A percentile compares a stretch with the other conserved stretches of the same genome.
phyloP scores from a whole-genome alignment of 2,888 invertebrate genomes.

The Machimus atricapillus region DNA sequence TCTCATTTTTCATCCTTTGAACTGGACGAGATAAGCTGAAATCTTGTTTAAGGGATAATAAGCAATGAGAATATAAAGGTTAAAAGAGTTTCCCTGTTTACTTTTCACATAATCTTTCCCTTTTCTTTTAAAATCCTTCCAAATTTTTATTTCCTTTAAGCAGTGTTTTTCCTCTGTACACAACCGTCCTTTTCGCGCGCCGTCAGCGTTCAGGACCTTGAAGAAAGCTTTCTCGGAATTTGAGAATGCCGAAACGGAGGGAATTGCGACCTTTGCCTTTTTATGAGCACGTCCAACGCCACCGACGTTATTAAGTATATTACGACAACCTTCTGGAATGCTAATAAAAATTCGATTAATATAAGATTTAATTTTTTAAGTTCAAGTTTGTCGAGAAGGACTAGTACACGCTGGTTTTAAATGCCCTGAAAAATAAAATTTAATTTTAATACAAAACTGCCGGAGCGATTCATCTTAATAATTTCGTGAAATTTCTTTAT shows the following conservation, averaged over 20 bases:
- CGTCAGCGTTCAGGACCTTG: background rate
- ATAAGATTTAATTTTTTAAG: background rate
- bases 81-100: constrained; percentile 20
- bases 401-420: background rate
- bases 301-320: background rate
- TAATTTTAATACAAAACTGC: background rate
- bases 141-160: background rate
- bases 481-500: background rate
- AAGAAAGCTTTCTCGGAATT: background rate
- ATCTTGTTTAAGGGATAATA: constrained; percentile 26
- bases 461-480: background rate
- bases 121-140: background rate
- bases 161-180: background rate
- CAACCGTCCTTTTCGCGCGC: background rate
- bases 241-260: background rate
- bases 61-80: background rate
- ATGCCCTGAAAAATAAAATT: background rate
- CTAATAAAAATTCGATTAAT: background rate
- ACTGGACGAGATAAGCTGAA: constrained; percentile 24
- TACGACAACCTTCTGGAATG: background rate
- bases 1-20: constrained; percentile 14
- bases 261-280: background rate
- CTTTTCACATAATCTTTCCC: background rate
- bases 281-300: background rate
- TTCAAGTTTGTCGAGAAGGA: background rate